Evolutionary conservation across 2,113 vertebrate species (phyloP), one percentile per base, ranked within the genome.

Genomic region (Hepsetus odoe): DNA sequence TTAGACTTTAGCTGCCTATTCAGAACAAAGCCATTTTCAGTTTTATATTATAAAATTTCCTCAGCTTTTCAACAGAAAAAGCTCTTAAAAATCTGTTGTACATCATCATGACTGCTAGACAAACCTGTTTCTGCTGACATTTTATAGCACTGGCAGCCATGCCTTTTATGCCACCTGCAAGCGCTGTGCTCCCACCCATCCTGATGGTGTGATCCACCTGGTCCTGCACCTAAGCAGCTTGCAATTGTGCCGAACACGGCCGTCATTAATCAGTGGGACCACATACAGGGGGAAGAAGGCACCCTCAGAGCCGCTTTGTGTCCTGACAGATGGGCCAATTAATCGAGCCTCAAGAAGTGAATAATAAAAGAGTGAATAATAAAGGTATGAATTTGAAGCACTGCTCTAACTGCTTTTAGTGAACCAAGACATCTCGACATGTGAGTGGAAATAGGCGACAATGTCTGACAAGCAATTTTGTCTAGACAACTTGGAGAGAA

Each of bases 261-360:
- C 28, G 65, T 32, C 28, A 66, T 26, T 18, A 56, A 66, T 44
- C 61, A 72, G 22, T 32, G 18, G 69, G 30, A 55, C 70, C 38
- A 56, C 40, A 20, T 44, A 10, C 42, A 51, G 30, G 49, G n/a
- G 33, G 38, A 33, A 26, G 64, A 16, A 18, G 70, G 32, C 44
- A 53, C 53, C 30, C 14, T 44, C n/a, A 28, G 24, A 14, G 5
- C 33, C 2, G 42, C 8, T 65, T 35, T 11, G 51, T 64, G 51
- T 64, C 53, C 62, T 32, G 65, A 32, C 65, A 80, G 79, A 80
- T 75, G 79, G 79, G 64, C 53, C 72, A 53, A 75, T 75, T 75
- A 75, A 66, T 79, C 46, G 44, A 24, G 59, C 4, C 5, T 51
- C 18, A 58, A 69, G 49, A 58, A 72, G 44, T 33, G 32, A 72